Percentiles rank a stretch among this genome's conserved stretches.
These are phyloP conservation scores for Meloidogyne exigua DNA, from an alignment of 1,140 invertebrate genomes.

Conservation along the genomic window DNA sequence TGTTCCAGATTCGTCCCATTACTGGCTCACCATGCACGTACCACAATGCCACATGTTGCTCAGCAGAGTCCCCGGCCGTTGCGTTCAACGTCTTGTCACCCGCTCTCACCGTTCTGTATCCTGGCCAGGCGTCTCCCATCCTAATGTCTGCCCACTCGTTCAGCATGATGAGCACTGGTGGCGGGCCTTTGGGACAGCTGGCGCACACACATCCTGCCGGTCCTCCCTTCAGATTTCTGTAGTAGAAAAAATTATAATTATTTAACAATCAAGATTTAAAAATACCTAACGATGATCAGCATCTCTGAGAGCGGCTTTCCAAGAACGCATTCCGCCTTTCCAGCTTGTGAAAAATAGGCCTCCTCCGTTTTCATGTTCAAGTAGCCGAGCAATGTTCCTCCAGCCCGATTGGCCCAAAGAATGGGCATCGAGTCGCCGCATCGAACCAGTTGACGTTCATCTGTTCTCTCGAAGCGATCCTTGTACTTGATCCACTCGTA, in stretches of 20 bases:
- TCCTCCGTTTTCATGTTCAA: constrained; percentile 54
- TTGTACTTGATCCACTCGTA: constrained; percentile 58
- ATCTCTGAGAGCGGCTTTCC: constrained; percentile 27
- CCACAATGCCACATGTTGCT: constrained; percentile 57
- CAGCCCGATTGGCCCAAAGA: constrained; percentile 40
- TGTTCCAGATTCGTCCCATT: constrained; percentile 54
- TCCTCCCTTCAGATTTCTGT: background rate
- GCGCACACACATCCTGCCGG: constrained; percentile 47
- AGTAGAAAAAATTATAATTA: background rate
- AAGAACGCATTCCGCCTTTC: constrained; percentile 34
- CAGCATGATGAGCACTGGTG: constrained; percentile 23
- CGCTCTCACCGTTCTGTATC: constrained; percentile 34
- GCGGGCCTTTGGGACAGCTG: constrained; percentile 32
- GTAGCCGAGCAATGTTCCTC: constrained; percentile 46
- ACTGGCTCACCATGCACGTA: constrained; percentile 51
- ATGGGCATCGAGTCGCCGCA: constrained; percentile 55
- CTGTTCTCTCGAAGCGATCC: constrained; percentile 46
- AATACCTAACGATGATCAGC: constrained; percentile 47
- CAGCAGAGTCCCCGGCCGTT: constrained; percentile 36
- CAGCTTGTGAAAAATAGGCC: constrained; percentile 46
- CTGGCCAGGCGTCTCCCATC: constrained; percentile 48
- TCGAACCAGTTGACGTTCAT: constrained; percentile 43
- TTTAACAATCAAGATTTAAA: background rate
- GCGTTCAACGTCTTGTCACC: constrained; percentile 42
- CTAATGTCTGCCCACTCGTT: constrained; percentile 49